Base-by-base conservation (phyloP, 2,888 invertebrate genomes). In the Molanna angustata region DNA sequence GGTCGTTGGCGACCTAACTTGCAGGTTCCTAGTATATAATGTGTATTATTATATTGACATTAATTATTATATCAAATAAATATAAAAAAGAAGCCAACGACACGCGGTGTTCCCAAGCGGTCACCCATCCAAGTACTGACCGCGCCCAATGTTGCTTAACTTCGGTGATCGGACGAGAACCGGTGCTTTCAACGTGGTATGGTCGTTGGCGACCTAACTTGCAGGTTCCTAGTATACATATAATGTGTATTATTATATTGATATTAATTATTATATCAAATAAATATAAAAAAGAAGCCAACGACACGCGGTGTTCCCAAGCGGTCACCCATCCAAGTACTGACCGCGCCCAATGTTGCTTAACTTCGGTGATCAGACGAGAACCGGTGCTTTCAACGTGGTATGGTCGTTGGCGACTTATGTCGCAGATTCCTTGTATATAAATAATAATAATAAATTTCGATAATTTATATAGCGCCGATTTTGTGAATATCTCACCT, bases 131-230 rank as follows among this genome's bases (percentile, higher is more conserved):
- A 68, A 67, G 67, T 69, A 69, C 68, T 67, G 64, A 68, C 67
- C 68, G 63, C 69, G 69, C 70, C 70, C 70, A 67, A 70, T 66
- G 70, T 69, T 70, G 70, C 70, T 70, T 72, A 68, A 71, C 70
- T 72, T 71, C 70, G 70, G 71, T 71, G 71, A 70, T 71, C 71
- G 68, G 70, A 71, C 71, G 70, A 72, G 71, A 71, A 71, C 72
- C 70, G 70, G 70, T 71, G 65, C 68, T 58, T 70, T 71, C 70
- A 70, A 35, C 19, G 31, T 43, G 16, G 27, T 43, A 43, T 27
- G 43, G 13, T 43, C 43, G 31, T 43, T 43, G 43, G 21, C 32
- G 37, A 35, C 33, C n/a, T n/a, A n/a, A n/a, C n/a, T n/a, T n/a
- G n/a, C n/a, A n/a, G n/a, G n/a, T n/a, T n/a, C n/a, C n/a, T n/a